phyloP scores from a whole-genome alignment of 2,797 vertebrate species.

The Prionace glauca region DNA sequence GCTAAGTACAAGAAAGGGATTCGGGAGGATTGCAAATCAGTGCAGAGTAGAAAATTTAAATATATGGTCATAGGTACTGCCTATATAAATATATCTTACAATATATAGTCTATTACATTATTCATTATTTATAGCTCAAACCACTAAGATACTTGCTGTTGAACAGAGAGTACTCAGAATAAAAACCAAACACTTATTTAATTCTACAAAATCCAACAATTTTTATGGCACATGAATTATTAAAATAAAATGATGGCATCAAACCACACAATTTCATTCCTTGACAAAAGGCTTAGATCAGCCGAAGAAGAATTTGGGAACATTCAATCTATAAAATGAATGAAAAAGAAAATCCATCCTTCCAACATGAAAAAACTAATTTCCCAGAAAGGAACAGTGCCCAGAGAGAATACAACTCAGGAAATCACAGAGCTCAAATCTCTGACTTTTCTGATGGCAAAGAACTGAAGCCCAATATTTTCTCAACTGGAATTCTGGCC shows the following conservation, averaged over 20 bases:
- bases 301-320: not conserved
- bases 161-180: not conserved
- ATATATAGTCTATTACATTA: not conserved
- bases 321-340: not conserved
- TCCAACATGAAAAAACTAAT: not conserved
- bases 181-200: conserved; percentile 28
- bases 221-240: conserved; percentile 20
- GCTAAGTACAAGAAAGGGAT: not conserved
- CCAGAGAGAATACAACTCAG: not conserved
- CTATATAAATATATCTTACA: too few species aligned
- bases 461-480: not conserved
- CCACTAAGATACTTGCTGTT: not conserved
- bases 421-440: not conserved
- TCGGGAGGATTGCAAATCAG: not conserved
- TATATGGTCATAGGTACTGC: not conserved
- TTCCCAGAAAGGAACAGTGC: not conserved
- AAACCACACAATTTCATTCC: not conserved
- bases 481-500: not conserved
- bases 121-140: conserved; percentile 14
- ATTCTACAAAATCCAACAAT: not conserved
- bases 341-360: not conserved
- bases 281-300: conserved; percentile 1
- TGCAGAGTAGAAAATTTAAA: not conserved
- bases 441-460: not conserved
- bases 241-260: conserved; percentile 4